These are phyloP conservation scores for Percopsis transmontana DNA, from an alignment of 2,113 vertebrate genomes.

Conservation along the genomic window DNA sequence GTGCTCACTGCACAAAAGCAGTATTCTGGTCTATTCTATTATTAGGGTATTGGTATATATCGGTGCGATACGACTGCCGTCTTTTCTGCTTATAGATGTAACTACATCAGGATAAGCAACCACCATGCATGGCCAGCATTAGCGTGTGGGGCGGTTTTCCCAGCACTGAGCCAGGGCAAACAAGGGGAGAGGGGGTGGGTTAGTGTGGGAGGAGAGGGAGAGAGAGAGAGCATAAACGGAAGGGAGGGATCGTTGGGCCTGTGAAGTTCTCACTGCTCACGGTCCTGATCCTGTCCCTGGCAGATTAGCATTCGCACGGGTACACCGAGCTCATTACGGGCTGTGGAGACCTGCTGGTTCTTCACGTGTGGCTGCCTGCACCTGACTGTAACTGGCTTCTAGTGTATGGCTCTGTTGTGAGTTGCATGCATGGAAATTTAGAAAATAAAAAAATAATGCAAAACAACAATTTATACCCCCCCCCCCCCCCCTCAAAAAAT, in stretches of 20 bases:
- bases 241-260: constrained; percentile 21
- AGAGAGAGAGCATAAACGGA: constrained; percentile 8
- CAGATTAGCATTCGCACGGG: constrained; percentile 68
- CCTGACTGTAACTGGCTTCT: constrained; percentile 66
- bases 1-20: background rate
- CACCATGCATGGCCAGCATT: background rate
- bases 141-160: background rate
- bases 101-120: background rate
- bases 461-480: background rate
- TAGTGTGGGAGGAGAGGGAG: background rate
- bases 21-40: too few species aligned
- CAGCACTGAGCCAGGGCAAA: background rate
- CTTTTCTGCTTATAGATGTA: background rate
- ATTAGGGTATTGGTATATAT: too few species aligned
- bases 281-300: constrained; percentile 63
- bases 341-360: constrained; percentile 49
- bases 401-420: background rate
- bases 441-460: background rate
- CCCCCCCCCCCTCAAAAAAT: background rate
- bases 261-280: constrained; percentile 59
- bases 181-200: background rate
- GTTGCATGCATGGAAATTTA: constrained; percentile 11
- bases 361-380: constrained; percentile 46
- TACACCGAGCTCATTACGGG: constrained; percentile 51
- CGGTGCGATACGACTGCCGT: too few species aligned